Conservation (phyloP, 2,888 invertebrate species). For the Myathropa florea region DNA sequence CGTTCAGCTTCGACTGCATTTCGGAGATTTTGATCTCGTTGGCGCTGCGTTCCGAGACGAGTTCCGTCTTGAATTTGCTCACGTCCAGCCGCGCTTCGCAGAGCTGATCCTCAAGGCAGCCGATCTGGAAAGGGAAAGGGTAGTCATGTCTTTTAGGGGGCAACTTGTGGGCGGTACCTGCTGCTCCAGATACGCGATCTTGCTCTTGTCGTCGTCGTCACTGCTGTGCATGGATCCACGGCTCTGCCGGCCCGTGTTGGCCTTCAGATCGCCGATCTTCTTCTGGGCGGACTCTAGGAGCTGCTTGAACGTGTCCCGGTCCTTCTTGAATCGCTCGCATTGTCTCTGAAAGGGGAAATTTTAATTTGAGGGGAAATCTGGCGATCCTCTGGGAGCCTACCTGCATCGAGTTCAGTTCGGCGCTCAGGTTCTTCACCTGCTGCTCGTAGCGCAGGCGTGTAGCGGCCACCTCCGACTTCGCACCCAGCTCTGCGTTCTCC, state of each 20-base stretch:
- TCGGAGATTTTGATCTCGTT: constrained; percentile 93
- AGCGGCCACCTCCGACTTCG: constrained; percentile 89
- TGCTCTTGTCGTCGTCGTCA: constrained; percentile 87
- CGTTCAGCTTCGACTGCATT: constrained; percentile 88
- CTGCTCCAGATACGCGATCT: constrained; percentile 89
- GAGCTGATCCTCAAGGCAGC: constrained; percentile 92
- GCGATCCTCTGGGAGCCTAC: constrained; percentile 77
- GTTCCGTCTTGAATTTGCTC: constrained; percentile 92
- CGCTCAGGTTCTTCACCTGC: constrained; percentile 89
- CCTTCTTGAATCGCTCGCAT: constrained; percentile 88
- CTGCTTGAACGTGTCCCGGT: constrained; percentile 93
- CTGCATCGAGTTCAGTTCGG: constrained; percentile 91
- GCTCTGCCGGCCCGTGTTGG: constrained; percentile 82
- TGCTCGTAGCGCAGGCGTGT: constrained; percentile 92
- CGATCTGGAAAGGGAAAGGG: constrained; percentile 80
- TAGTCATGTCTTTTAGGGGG: not conserved
- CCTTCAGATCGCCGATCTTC: constrained; percentile 89
- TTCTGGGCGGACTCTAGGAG: constrained; percentile 94
- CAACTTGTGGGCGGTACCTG: constrained; percentile 81
- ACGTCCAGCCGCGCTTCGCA: constrained; percentile 91
- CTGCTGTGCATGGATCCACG: constrained; percentile 86
- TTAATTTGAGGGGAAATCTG: not conserved
- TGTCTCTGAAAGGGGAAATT: constrained; percentile 75
- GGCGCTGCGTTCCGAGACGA: constrained; percentile 93
- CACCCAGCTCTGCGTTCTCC: constrained; percentile 86